Evolutionary conservation across 2,797 vertebrate genomes (phyloP).

Genomic region (Taenioides sp.): DNA sequence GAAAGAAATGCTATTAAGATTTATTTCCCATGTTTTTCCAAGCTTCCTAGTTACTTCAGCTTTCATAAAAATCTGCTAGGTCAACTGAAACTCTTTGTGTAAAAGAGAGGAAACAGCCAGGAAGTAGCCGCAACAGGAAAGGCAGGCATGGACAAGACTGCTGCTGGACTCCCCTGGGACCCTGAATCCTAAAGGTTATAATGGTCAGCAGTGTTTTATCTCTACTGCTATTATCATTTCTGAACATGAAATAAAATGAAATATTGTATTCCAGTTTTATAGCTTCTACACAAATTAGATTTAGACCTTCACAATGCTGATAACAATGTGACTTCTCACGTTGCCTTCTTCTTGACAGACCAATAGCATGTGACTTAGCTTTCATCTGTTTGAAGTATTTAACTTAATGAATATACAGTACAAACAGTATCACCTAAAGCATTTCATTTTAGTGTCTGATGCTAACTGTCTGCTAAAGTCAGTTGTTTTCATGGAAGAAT

Average conservation of each 20-base stretch:
- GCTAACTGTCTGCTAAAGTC: no score
- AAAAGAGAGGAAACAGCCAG: slow-evolving; percentile 74
- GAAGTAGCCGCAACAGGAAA: slow-evolving; percentile 76
- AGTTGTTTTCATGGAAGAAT: not conserved
- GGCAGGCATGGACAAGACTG: slow-evolving; percentile 65
- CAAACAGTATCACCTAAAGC: not conserved
- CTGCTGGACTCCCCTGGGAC: slow-evolving; percentile 54
- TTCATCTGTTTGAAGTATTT: not conserved
- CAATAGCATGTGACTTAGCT: not conserved
- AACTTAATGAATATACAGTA: not conserved
- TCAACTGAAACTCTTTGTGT: slow-evolving; percentile 69
- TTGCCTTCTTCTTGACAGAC: slow-evolving; percentile 1
- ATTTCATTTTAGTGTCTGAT: not conserved
- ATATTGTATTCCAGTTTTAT: not conserved
- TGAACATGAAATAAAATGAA: not conserved
- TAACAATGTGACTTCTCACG: slow-evolving; percentile 7
- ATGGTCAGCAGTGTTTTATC: slow-evolving; percentile 42
- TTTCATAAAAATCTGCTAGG: slow-evolving; percentile 55
- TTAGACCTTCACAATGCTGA: not conserved
- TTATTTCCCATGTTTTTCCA: not conserved
- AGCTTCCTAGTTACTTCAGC: not conserved
- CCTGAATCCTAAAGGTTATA: slow-evolving; percentile 40
- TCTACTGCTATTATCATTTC: slow-evolving; percentile 9
- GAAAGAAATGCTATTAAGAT: not conserved
- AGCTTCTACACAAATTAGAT: not conserved